phyloP scores from a whole-genome alignment of 1,140 invertebrate species.

The Papilio glaucus region DNA sequence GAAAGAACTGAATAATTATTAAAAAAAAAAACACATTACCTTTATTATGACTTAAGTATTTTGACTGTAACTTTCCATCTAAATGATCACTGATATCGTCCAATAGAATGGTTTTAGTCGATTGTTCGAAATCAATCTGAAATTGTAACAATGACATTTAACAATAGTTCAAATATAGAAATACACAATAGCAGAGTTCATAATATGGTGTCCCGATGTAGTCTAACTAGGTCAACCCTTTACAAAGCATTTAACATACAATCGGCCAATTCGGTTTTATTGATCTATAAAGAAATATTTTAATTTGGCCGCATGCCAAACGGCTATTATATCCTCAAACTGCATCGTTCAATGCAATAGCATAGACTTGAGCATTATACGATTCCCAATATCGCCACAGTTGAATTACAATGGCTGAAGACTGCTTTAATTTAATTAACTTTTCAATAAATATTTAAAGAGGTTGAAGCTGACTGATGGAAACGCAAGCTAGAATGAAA shows the following conservation, averaged over 20 bases:
- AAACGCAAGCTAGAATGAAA: no score
- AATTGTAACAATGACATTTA: constrained; percentile 42
- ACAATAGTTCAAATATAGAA: constrained; percentile 45
- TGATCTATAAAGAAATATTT: constrained; percentile 62
- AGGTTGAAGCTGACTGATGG: no score
- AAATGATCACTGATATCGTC: constrained; percentile 36
- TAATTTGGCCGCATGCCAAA: constrained; percentile 63
- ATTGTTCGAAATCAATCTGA: constrained; percentile 47
- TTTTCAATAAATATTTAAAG: no score
- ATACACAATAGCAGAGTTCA: constrained; percentile 56
- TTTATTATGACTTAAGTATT: constrained; percentile 37
- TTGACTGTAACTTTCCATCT: constrained; percentile 33
- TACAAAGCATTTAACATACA: constrained; percentile 62
- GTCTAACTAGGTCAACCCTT: constrained; percentile 67
- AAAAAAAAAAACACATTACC: background rate
- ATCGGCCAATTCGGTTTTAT: constrained; percentile 57
- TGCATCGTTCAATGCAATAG: constrained; percentile 55
- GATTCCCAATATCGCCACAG: background rate
- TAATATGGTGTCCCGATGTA: constrained; percentile 49
- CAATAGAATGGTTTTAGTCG: constrained; percentile 35
- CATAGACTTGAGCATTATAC: constrained; percentile 8
- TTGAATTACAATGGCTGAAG: background rate
- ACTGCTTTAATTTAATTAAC: background rate
- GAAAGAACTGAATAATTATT: no score
- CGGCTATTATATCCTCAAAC: constrained; percentile 56